Conservation (phyloP, 2,888 invertebrate species). For the Ichneumon xanthorius region DNA sequence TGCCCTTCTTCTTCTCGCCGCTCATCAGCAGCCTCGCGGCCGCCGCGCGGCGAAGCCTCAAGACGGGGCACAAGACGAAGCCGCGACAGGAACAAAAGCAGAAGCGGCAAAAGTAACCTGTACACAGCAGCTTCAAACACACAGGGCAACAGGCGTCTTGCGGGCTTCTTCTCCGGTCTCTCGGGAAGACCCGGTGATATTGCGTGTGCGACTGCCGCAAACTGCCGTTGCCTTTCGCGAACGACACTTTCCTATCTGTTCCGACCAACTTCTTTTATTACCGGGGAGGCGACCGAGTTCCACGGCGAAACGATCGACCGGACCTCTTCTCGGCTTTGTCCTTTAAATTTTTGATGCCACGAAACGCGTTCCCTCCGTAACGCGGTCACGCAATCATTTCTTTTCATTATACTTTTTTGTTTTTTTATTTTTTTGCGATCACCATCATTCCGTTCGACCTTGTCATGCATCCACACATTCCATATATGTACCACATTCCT, state of each 20-base stretch:
- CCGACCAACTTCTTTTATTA: conserved; percentile 20
- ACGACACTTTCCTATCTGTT: conserved; percentile 49
- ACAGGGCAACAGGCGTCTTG: conserved; percentile 4
- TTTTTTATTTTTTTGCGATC: conserved; percentile 45
- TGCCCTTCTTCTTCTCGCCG: conserved; percentile 7
- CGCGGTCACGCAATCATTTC: conserved; percentile 60
- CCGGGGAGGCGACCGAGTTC: conserved; percentile 39
- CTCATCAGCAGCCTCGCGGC: conserved; percentile 29
- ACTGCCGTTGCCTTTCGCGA: conserved; percentile 66
- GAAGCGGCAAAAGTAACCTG: background rate
- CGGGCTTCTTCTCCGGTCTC: conserved; percentile 48
- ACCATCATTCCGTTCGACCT: conserved; percentile 41
- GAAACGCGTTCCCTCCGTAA: conserved; percentile 33
- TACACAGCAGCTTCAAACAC: conserved; percentile 1
- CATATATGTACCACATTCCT: conserved; percentile 2
- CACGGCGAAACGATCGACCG: conserved; percentile 29
- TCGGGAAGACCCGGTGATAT: conserved; percentile 69
- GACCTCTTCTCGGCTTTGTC: conserved; percentile 14
- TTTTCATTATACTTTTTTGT: conserved; percentile 44
- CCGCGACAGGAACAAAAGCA: conserved; percentile 21
- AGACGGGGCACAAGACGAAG: conserved; percentile 11
- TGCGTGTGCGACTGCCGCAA: conserved; percentile 54
- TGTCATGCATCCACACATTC: conserved; percentile 49
- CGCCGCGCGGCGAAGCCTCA: conserved; percentile 10
- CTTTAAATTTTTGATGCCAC: conserved; percentile 34